Evolutionary conservation across 2,888 invertebrate genomes (phyloP).

Genomic region (Athalia circularis): DNA sequence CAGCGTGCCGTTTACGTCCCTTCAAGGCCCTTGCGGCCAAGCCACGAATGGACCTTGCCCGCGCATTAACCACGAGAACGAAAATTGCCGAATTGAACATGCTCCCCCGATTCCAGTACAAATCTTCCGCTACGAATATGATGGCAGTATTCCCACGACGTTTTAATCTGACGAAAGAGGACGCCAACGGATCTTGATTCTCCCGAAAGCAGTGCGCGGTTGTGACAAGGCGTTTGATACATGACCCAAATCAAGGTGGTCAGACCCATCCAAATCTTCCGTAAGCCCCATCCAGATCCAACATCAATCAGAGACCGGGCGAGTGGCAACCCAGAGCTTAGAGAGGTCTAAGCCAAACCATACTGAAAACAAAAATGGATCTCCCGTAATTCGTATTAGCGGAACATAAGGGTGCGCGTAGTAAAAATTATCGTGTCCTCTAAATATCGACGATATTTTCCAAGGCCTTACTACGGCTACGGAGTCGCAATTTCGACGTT

Average conservation of each 20-base stretch:
- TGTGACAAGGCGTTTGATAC: slow-evolving; percentile 25
- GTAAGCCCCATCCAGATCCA: background rate
- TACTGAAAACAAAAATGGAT: too few species aligned
- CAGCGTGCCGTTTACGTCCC: slow-evolving; percentile 17
- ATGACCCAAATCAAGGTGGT: slow-evolving; percentile 5
- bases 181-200: background rate
- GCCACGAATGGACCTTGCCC: too few species aligned
- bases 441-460: too few species aligned
- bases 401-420: background rate
- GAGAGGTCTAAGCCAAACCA: background rate
- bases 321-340: slow-evolving; percentile 1
- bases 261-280: background rate
- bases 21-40: too few species aligned
- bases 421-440: too few species aligned
- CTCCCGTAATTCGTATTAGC: background rate
- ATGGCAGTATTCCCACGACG: too few species aligned
- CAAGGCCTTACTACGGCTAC: too few species aligned
- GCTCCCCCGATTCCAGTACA: too few species aligned
- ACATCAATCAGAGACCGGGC: background rate
- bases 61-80: too few species aligned
- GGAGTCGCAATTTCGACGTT: too few species aligned
- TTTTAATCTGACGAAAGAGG: background rate
- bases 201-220: background rate
- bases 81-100: too few species aligned
- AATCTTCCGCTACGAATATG: too few species aligned